Evolutionary conservation across 2,113 vertebrate genomes (phyloP).

Genomic region (Chauna torquata): DNA sequence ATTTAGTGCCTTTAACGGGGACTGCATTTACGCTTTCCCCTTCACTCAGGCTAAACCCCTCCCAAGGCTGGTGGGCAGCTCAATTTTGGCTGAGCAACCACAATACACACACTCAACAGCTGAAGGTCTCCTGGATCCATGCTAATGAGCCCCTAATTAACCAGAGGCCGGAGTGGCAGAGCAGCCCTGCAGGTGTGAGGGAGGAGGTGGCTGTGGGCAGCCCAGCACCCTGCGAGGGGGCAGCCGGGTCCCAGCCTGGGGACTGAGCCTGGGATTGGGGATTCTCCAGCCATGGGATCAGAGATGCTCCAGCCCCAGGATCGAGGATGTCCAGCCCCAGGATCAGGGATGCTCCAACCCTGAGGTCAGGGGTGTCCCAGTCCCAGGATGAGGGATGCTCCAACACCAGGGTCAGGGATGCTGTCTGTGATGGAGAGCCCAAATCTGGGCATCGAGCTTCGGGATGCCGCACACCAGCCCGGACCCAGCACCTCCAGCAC

Average conservation of each 20-base stretch:
- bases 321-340: fast-evolving
- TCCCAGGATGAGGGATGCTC: neutral
- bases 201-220: neutral
- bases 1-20: neutral
- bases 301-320: fast-evolving
- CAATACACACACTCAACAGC: fast-evolving
- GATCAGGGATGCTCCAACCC: fast-evolving
- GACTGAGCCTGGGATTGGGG: neutral
- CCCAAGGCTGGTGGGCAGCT: neutral
- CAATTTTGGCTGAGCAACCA: neutral
- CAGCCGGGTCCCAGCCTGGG: neutral
- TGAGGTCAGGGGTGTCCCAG: no score
- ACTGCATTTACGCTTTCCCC: neutral
- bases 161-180: neutral
- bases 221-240: neutral
- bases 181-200: neutral
- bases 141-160: neutral
- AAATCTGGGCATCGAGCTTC: neutral
- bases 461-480: fast-evolving
- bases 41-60: neutral
- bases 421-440: neutral
- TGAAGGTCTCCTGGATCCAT: neutral
- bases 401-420: neutral
- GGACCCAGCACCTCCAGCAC: neutral
- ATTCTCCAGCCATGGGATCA: fast-evolving